Conservation (phyloP, 2,797 vertebrate genomes). For the Picus viridis region DNA sequence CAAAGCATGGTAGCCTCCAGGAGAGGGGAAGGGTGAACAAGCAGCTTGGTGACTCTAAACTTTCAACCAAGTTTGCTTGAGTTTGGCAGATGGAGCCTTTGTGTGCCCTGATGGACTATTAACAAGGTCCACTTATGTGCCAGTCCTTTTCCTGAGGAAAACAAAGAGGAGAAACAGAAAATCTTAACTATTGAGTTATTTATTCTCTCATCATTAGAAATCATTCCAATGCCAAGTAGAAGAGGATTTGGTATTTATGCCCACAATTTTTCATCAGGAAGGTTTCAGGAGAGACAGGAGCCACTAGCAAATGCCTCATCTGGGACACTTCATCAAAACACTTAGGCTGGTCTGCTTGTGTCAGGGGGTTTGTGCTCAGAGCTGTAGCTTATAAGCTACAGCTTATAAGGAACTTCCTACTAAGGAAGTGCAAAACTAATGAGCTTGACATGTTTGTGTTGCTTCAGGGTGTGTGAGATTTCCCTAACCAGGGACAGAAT, state of each 20-base stretch:
- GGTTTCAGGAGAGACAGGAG: neutral
- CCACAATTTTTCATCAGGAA: neutral
- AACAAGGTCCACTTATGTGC: neutral
- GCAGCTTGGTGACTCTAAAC: neutral
- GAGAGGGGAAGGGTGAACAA: neutral
- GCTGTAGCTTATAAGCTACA: neutral
- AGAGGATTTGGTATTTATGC: neutral
- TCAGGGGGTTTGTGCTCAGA: neutral
- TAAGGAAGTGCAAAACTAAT: neutral
- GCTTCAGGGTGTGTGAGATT: neutral
- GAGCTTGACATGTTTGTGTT: neutral
- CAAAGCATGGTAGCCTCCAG: neutral
- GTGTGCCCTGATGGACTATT: neutral
- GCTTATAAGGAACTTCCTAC: too few relatives aligned
- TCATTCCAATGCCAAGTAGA: neutral
- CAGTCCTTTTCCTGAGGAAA: neutral
- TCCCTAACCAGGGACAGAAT: accelerated
- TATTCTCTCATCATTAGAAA: neutral
- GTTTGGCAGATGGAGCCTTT: neutral
- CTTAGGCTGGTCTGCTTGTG: neutral
- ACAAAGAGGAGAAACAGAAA: neutral
- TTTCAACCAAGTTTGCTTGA: neutral
- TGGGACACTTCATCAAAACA: neutral
- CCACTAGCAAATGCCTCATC: neutral
- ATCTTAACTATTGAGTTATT: neutral